Conservation (phyloP, 2,113 vertebrate genomes). For the Hydropotes inermis region DNA sequence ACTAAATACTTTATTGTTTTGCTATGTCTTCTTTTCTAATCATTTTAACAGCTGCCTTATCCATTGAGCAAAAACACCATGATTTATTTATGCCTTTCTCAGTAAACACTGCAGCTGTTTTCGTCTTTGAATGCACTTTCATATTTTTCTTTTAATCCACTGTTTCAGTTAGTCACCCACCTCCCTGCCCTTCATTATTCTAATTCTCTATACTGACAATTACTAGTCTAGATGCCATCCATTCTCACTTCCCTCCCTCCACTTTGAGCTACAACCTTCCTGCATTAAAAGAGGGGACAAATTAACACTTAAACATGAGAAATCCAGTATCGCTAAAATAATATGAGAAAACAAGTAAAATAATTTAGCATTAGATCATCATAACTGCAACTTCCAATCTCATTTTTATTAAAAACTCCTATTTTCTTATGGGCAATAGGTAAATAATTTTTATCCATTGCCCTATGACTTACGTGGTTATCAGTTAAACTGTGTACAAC, state of each 20-base stretch:
- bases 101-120: not conserved
- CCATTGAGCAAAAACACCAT: not conserved
- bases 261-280: not conserved
- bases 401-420: not conserved
- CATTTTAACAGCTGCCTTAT: not conserved
- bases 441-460: not conserved
- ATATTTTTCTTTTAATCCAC: not conserved
- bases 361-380: not conserved
- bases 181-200: not conserved
- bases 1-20: slow-evolving; percentile 19
- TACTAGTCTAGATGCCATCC: not conserved
- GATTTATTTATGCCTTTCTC: not conserved
- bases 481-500: not conserved
- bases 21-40: not conserved
- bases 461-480: not conserved
- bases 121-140: not conserved
- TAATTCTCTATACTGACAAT: not conserved
- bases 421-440: not conserved
- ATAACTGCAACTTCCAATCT: not conserved
- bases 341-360: not conserved
- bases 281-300: not conserved
- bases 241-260: not conserved
- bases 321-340: slow-evolving; percentile 10
- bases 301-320: not conserved
- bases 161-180: not conserved